phyloP scores from a whole-genome alignment of 2,797 vertebrate species.

The Lerista edwardsae region DNA sequence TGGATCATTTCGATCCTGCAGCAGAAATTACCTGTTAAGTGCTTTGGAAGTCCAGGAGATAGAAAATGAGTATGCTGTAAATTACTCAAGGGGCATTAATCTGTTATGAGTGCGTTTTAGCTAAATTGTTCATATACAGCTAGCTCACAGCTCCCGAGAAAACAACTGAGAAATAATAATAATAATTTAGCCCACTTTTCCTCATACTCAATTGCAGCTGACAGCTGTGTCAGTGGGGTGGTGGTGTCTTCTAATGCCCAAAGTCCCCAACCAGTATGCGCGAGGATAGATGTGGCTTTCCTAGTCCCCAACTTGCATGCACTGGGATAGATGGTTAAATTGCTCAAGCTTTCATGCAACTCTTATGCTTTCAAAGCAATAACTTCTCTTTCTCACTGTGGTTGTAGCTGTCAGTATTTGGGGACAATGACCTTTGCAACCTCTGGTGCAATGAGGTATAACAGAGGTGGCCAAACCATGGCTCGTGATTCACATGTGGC shows the following conservation, averaged over 20 bases:
- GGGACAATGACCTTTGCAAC: neutral
- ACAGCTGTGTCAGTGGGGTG: neutral
- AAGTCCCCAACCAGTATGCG: neutral
- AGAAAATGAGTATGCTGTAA: slow-evolving; percentile 27
- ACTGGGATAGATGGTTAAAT: neutral
- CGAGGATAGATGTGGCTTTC: too few relatives aligned
- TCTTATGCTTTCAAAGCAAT: neutral
- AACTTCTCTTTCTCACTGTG: neutral
- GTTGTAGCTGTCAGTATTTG: neutral
- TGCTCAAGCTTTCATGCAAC: neutral
- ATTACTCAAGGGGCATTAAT: slow-evolving; percentile 25
- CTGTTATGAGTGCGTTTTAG: slow-evolving; percentile 19
- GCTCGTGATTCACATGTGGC: too few relatives aligned
- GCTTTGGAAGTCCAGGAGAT: slow-evolving; percentile 20
- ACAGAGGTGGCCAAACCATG: too few relatives aligned
- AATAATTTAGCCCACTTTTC: neutral
- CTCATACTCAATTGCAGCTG: neutral
- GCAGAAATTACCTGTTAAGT: slow-evolving; percentile 10
- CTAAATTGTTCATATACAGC: slow-evolving; percentile 19
- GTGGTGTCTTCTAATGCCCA: neutral
- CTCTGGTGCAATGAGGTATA: neutral
- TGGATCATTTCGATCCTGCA: neutral
- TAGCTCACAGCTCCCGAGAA: slow-evolving; percentile 4
- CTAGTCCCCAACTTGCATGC: neutral
- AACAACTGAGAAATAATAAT: slow-evolving; percentile 6